These are phyloP conservation scores for Nipponia nippon DNA, from an alignment of 2,113 vertebrate genomes.

Conservation along the genomic window DNA sequence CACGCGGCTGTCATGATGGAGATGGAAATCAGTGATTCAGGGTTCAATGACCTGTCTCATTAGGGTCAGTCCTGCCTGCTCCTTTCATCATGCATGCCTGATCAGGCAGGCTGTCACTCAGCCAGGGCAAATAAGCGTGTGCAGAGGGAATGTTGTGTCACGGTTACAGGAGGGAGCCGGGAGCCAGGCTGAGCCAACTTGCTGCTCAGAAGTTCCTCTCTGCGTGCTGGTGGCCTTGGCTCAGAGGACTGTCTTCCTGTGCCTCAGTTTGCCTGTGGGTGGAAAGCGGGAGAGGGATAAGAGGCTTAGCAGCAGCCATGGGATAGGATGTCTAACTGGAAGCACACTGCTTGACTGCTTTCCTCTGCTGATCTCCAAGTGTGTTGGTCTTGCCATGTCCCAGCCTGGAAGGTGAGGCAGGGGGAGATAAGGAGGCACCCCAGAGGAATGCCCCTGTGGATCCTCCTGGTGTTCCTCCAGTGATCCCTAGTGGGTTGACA, in stretches of 20 bases:
- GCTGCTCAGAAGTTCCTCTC: constrained; percentile 2
- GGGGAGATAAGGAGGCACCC: background rate
- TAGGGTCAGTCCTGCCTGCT: constrained; percentile 28
- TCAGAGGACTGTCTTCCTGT: background rate
- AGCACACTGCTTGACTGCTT: background rate
- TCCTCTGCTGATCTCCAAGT: background rate
- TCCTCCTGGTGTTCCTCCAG: background rate
- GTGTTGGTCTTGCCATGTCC: background rate
- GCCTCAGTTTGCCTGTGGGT: background rate
- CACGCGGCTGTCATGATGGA: background rate
- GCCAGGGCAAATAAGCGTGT: constrained; percentile 12
- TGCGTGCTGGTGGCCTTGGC: background rate
- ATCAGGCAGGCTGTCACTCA: background rate
- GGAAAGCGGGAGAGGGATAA: background rate
- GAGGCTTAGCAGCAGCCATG: background rate
- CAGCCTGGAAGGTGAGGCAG: background rate
- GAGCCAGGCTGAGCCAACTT: constrained; percentile 1
- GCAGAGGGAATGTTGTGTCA: constrained; percentile 17
- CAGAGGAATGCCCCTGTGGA: background rate
- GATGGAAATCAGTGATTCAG: background rate
- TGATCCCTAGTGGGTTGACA: background rate
- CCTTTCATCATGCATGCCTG: constrained; percentile 11
- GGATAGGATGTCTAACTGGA: background rate
- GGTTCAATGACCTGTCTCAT: constrained; percentile 36
- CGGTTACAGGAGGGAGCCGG: background rate